Base-by-base conservation (phyloP, 2,888 invertebrate genomes). In the Copidosoma aretas region DNA sequence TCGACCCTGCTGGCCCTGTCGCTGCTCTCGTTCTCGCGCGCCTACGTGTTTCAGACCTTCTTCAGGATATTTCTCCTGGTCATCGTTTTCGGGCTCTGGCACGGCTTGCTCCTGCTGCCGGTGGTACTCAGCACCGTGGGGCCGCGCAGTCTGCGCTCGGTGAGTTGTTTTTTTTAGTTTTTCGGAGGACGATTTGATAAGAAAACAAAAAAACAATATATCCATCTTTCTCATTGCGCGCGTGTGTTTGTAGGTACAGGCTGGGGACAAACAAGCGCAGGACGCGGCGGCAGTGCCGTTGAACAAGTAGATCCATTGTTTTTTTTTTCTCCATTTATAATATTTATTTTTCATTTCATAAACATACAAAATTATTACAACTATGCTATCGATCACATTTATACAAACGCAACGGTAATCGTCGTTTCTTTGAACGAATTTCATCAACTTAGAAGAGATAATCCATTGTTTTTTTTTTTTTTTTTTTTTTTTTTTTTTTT, bases 31-130 rank as follows among this genome's bases (percentile, higher is more conserved):
- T 87, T 88, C 75, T 92, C 93, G 0, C 88, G 89, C 74, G 90
- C 92, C 5, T 93, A 93, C 78, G 91, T 91, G 0, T 93, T 93
- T 81, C 88, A 89, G 73, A 86, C 91, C 17, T 93, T 93, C 81
- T 89, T 90, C 77, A 89, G 88, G 87, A 92, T 93, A 79, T 93
- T 93, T 80, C 85, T 91, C 57, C 83, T 92, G 67, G 93, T 93
- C 1, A 91, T 93, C 65, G 54, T 90, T 25, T 92, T 93, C 82
- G 94, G 94, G 51, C 83, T 93, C 19, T 93, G 91, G 81, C 91
- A 92, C 81, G 94, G 93, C 17, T 84, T 93, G 41, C 84, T 92
- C 41, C 88, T 93, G 71, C 84, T 94, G 72, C 93, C 93, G 8
- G 91, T 92, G 19, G 84, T 92, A 58, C 84, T 94, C 53, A 92